Base-by-base conservation (phyloP, 2,113 vertebrate genomes). In the Plecotus auritus region DNA sequence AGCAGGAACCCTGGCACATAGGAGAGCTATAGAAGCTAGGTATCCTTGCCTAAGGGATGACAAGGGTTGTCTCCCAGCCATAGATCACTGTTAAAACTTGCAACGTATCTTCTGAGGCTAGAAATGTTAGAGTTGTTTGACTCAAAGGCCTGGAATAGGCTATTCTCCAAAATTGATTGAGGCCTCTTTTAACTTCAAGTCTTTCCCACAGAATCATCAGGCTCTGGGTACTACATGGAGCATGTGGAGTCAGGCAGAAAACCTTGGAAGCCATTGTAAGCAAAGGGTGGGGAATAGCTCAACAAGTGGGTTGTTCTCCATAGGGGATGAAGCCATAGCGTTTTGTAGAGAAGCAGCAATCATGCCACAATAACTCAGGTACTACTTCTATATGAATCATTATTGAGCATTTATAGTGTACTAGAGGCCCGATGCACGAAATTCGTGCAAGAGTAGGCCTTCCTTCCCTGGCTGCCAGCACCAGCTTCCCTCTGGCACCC, bases 21-120 rank as follows among this genome's bases (percentile, higher is more conserved):
- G 28, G 28, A 88, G n/a, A 72, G 35, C 47, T 88, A 61, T 67
- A 77, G 49, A 67, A 23, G 11, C 32, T 23, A 80, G 88, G 40
- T 47, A 97, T 96, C 37, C 98, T 96, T 22, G 97, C 85, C 4
- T 98, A 22, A 56, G 96, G 96, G 6, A 96, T 98, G 16, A 95
- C 80, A 4, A 98, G 20, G 11, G 98, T 86, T 69, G 96, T 98
- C 85, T 98, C 98, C n/a, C 97, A 97, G 47, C 97, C 95, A 22
- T 97, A 99, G 98, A 94, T 99, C 98, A 0, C 98, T 99, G 94
- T 99, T 99, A 97, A 98, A 80, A 49, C 98, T 99, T 88, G 98
- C 98, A 97, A 98, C 98, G 45, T 98, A 98, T 59, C 97, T 94
- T 93, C 97, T 97, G 59, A 98, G 96, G 30, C 93, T 92, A 14